Base-by-base conservation (phyloP, 2,888 invertebrate genomes). In the Agrotis segetum region DNA sequence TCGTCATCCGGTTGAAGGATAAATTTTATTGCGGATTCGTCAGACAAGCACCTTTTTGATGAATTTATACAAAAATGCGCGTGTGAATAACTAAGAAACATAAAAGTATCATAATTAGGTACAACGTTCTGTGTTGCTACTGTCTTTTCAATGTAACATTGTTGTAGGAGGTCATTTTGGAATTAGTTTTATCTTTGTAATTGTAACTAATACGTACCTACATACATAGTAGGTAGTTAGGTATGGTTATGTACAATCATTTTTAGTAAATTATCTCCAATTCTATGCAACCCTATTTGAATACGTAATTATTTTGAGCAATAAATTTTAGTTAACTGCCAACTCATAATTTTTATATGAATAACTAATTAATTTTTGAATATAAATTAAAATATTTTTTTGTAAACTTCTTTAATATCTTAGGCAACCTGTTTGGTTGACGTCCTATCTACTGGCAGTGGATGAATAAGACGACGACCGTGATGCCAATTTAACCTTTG, bases 401-500 rank as follows among this genome's bases (percentile, higher is more conserved):
- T 34, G 9, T 17, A 58, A 73, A 49, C 24, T 64, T 64, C 24
- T 64, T 64, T 55, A 7, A 34, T 40, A 68, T 70, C 13, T 56
- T 17, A 19, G 1, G 16, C 0, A 72, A 77, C 81, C 65, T 66
- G 53, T 68, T 70, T 67, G 58, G 29, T 24, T 61, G 59, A 19
- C 19, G 40, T 53, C 24, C 50, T 14, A 76, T 58, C 53, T 29
- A 56, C 56, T 66, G 40, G 34, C 61, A 13, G 19, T 56, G 64
- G n/a, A 59, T 24, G 11, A 40, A 29, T 11, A 21, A 21, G 47
- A 29, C 66, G 68, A 52, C 65, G 75, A 67, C 72, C 75, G 49
- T 82, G 72, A 82, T 50, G 52, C 29, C 19, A 74, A 70, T 68
- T 49, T 77, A 77, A 74, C 73, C 73, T 82, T 79, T 68, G 47